Evolutionary conservation across 2,797 vertebrate genomes (phyloP).

Genomic region (Novumbra hubbsi): DNA sequence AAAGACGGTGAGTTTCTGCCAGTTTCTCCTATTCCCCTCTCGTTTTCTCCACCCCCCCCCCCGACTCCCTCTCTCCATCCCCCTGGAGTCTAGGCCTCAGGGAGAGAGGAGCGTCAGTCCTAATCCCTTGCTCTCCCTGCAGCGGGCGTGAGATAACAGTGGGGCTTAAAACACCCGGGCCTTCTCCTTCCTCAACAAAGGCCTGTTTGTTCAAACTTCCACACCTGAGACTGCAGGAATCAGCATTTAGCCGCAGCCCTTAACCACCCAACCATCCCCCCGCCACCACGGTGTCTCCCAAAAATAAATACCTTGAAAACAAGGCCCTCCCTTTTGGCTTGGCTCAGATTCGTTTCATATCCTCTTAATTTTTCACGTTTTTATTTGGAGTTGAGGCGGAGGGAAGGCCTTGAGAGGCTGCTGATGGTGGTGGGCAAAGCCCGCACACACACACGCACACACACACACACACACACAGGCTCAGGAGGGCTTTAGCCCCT

Average conservation of each 20-base stretch:
- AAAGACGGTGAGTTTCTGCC: neutral
- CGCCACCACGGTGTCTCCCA: conserved; percentile 11
- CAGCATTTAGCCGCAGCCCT: neutral
- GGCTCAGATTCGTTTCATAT: neutral
- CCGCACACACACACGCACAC: conserved; percentile 1
- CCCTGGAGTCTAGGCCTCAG: neutral
- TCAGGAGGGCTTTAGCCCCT: neutral
- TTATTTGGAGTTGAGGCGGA: neutral
- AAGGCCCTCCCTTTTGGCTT: conserved; percentile 17
- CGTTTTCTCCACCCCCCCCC: neutral
- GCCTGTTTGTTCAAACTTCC: conserved; percentile 14
- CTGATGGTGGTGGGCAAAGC: neutral
- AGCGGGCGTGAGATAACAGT: neutral
- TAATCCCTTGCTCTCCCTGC: conserved; percentile 29
- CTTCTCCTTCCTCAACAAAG: conserved; percentile 13
- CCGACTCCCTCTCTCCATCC: conserved; percentile 26
- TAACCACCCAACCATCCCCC: conserved; percentile 22
- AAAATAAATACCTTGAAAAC: conserved; percentile 14
- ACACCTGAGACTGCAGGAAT: conserved; percentile 11
- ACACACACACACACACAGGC: conserved; percentile 3
- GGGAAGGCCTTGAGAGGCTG: conserved; percentile 1
- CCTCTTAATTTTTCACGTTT: conserved; percentile 3
- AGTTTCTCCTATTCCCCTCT: neutral
- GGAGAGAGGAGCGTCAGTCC: conserved; percentile 31
- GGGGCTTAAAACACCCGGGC: neutral